Conservation (phyloP, 2,113 vertebrate genomes). For the Hyperoodon ampullatus region DNA sequence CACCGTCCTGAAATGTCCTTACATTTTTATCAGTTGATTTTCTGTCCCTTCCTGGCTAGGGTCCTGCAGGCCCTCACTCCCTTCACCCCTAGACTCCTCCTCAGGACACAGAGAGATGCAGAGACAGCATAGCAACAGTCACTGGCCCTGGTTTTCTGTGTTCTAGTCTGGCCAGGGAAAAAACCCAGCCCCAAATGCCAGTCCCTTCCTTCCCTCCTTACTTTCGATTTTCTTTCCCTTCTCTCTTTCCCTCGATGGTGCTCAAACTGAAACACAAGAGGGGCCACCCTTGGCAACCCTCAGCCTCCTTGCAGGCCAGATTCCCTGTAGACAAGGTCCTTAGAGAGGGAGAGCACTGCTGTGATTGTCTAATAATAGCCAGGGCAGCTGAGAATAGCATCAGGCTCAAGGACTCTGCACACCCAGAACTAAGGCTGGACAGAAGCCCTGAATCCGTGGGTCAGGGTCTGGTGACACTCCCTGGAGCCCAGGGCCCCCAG, state of each 20-base stretch:
- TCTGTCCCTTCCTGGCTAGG: slow-evolving; percentile 35
- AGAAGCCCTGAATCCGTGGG: not conserved
- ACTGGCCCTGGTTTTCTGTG: slow-evolving; percentile 17
- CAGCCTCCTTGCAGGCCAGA: slow-evolving; percentile 18
- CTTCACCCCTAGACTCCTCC: not conserved
- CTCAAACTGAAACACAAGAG: not conserved
- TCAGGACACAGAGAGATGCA: not conserved
- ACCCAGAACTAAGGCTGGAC: not conserved
- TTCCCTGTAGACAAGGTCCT: slow-evolving; percentile 33
- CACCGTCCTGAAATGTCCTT: slow-evolving; percentile 19
- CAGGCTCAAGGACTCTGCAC: slow-evolving; percentile 48
- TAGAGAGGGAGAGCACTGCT: slow-evolving; percentile 12
- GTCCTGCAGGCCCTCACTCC: not conserved
- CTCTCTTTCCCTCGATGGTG: not conserved
- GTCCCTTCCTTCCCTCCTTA: slow-evolving; percentile 16
- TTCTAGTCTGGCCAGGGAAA: not conserved
- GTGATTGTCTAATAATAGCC: slow-evolving; percentile 74
- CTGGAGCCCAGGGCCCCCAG: not conserved
- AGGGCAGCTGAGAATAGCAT: slow-evolving; percentile 64
- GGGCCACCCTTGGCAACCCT: not conserved
- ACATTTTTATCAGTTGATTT: slow-evolving; percentile 66
- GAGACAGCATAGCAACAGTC: not conserved
- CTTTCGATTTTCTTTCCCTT: slow-evolving; percentile 67
- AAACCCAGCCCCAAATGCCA: not conserved
- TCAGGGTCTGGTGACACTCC: slow-evolving; percentile 19